Base-by-base conservation (phyloP, 30 jellyfish, hydroid and myxozoan genomes). In the Rhopilema esculentum region DNA sequence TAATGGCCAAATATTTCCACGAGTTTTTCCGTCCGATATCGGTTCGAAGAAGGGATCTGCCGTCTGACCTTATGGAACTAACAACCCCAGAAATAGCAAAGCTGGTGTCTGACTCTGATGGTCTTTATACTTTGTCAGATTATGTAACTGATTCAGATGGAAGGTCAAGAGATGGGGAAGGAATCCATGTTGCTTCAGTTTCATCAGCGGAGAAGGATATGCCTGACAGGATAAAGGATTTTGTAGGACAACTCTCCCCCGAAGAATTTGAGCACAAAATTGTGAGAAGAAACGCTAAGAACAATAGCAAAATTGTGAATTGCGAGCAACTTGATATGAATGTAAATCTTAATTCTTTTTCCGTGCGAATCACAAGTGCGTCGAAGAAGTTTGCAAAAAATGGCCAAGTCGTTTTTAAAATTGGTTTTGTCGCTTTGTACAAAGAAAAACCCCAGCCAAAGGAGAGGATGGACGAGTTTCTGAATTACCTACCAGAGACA, bases 1-100 rank as follows among this genome's bases (percentile, higher is more conserved):
- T 88, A 52, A 88, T 89, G 97, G 88, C 89, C 19, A 66, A 75
- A 26, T 88, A 94, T 52, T 88, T 57, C 27, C 86, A 48, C 22
- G 79, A 32, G 15, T 61, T 32, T 74, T n/a, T 79, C 48, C 63
- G 16, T 28, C 29, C 77, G 0, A 23, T 31, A 24, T 21, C 69
- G 26, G 29, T 65, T 0, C 30, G 61, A 75, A 63, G 49, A 62
- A 65, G 77, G 23, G 83, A 66, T 1, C 23, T 33, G 26, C 12
- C 57, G 12, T 40, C 12, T 6, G 57, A 6, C 9, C 57, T 40
- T 63, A 51, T 29, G 82, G 26, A n/a, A 19, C 0, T 66, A 66
- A 66, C 21, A 30, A 66, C n/a, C 49, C 33, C 18, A 20, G 49
- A 66, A 66, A 20, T 66, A 19, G 16, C 51, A n/a, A 30, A 66